Evolutionary conservation across 1,140 invertebrate genomes (phyloP).

Genomic region (Metaphire vulgaris): DNA sequence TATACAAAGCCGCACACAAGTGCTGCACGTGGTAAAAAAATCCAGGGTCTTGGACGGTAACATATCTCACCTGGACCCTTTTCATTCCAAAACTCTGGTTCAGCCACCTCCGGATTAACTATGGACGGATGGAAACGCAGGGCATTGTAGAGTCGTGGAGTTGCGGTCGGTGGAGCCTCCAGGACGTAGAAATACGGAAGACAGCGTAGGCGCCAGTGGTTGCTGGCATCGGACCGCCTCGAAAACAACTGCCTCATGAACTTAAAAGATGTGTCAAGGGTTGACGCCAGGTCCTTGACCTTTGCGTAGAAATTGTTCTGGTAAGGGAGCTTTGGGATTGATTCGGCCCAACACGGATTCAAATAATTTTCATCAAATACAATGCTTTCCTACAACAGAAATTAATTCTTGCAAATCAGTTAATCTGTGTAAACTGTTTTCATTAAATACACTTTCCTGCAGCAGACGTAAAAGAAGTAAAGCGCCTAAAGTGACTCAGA

Average conservation of each 20-base stretch:
- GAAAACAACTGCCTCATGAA: constrained; percentile 5
- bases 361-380: background rate
- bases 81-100: constrained; percentile 22
- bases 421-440: too few relatives aligned
- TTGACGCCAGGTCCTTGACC: background rate
- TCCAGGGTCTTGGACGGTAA: too few relatives aligned
- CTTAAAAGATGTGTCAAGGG: constrained; percentile 3
- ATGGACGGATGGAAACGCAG: constrained; percentile 8
- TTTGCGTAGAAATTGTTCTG: constrained; percentile 12
- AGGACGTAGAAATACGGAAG: constrained; percentile 17
- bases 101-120: constrained; percentile 8
- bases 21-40: too few relatives aligned
- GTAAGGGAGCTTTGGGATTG: constrained; percentile 12
- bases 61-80: constrained; percentile 13
- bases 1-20: too few relatives aligned
- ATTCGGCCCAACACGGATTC: constrained; percentile 19
- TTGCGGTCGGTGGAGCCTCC: constrained; percentile 7
- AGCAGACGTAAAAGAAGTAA: too few relatives aligned
- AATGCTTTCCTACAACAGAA: background rate
- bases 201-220: constrained; percentile 4
- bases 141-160: background rate
- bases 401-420: too few relatives aligned
- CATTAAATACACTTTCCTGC: too few relatives aligned
- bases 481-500: too few relatives aligned
- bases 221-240: background rate